Conservation (phyloP, 1,140 invertebrate genomes). For the Leptinotarsa lineolata region DNA sequence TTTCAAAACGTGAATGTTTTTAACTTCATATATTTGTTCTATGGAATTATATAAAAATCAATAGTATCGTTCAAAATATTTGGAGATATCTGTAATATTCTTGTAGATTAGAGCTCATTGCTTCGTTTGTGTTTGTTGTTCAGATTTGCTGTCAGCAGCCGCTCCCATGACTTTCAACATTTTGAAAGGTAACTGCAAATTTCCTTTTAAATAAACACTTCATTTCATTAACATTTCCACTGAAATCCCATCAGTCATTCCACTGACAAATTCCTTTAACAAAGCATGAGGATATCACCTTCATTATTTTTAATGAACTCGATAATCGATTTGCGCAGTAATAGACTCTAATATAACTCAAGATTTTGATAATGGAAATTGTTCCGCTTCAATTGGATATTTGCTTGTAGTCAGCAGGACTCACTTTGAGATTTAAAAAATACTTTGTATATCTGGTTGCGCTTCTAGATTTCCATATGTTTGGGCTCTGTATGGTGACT, state of each 20-base stretch:
- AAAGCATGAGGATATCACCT: neutral
- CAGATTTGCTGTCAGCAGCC: constrained; percentile 75
- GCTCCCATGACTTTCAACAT: constrained; percentile 76
- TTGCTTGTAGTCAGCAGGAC: too few species aligned
- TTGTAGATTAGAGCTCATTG: constrained; percentile 57
- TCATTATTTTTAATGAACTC: neutral
- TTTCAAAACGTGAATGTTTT: too few species aligned
- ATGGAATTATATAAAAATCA: too few species aligned
- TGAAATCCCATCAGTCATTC: neutral
- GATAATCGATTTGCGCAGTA: neutral
- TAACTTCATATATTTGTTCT: too few species aligned
- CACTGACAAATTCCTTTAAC: neutral
- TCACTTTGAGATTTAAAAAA: too few species aligned
- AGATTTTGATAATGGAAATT: too few species aligned
- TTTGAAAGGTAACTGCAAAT: constrained; percentile 69
- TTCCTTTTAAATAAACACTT: constrained; percentile 38
- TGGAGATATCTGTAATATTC: constrained; percentile 34
- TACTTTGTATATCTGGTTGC: too few species aligned
- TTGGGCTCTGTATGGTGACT: too few species aligned
- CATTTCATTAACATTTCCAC: constrained; percentile 18
- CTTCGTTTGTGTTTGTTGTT: constrained; percentile 69
- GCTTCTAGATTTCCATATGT: too few species aligned
- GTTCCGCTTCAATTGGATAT: too few species aligned
- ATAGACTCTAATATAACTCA: too few species aligned
- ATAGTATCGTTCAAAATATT: neutral